Percentiles rank a stretch among this genome's conserved stretches.
These are phyloP conservation scores for Theonella swinhoei DNA, from an alignment of 37 sponge, comb jelly and placozoan species.

Conservation along the genomic window DNA sequence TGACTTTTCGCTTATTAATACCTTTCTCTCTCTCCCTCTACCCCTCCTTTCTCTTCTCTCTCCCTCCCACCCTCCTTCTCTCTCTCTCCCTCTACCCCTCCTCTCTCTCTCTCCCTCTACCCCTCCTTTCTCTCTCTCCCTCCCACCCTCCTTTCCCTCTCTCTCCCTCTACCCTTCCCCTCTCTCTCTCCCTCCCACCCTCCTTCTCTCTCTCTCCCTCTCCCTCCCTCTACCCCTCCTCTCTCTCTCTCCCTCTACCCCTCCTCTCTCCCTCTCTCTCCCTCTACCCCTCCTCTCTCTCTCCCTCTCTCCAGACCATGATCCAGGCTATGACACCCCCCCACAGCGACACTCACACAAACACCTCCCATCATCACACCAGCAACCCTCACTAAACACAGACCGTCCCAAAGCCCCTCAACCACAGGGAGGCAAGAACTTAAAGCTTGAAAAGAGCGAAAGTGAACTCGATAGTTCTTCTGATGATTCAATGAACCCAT, in stretches of 20 bases:
- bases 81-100: too few relatives aligned
- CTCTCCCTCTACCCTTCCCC: not conserved
- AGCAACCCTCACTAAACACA: not conserved
- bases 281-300: not conserved
- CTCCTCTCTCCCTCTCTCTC: not conserved
- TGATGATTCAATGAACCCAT: constrained; percentile 46
- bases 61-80: too few relatives aligned
- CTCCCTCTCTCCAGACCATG: too few relatives aligned
- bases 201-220: not conserved
- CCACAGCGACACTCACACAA: not conserved
- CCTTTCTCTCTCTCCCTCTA: too few relatives aligned
- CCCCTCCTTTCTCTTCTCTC: too few relatives aligned
- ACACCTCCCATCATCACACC: not conserved
- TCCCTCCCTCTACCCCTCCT: not conserved
- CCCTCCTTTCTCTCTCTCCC: not conserved
- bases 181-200: not conserved
- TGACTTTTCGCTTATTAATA: too few relatives aligned
- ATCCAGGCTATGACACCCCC: too few relatives aligned
- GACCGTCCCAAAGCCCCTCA: too few relatives aligned
- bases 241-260: not conserved
- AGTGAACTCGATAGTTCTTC: constrained; percentile 4
- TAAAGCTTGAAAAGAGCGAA: not conserved
- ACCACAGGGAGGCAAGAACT: too few relatives aligned
- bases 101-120: too few relatives aligned
- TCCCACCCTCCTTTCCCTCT: not conserved